Percentiles rank a stretch among this genome's conserved stretches.
phyloP scores from a whole-genome alignment of 2,888 invertebrate species.

The Bimastos eiseni region DNA sequence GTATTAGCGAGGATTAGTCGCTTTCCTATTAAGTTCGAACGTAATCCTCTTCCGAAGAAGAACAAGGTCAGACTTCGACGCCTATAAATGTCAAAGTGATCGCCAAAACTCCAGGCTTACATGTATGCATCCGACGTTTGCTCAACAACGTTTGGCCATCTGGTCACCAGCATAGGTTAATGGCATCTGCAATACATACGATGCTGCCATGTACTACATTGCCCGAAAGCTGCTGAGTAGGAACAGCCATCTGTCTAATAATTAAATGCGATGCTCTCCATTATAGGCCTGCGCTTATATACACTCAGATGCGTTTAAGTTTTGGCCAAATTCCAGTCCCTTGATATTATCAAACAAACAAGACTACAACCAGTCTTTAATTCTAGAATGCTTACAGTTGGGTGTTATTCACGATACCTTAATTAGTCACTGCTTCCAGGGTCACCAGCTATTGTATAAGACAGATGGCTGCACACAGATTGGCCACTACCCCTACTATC shows the following conservation, averaged over 20 bases:
- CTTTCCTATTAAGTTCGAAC: not conserved
- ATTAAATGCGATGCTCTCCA: not conserved
- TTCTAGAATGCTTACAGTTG: no score
- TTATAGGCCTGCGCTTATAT: not conserved
- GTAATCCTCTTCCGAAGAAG: not conserved
- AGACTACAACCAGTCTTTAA: not conserved
- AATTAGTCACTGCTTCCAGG: no score
- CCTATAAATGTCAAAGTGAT: not conserved
- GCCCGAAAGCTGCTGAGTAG: no score
- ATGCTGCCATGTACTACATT: not conserved
- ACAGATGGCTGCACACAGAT: no score
- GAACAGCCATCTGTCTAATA: not conserved
- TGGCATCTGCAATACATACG: no score
- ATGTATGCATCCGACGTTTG: no score
- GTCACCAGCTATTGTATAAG: no score
- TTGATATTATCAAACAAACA: not conserved
- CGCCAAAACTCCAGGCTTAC: no score
- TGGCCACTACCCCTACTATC: no score
- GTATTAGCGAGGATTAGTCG: not conserved
- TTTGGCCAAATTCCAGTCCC: not conserved
- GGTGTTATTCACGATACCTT: no score
- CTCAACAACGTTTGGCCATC: not conserved
- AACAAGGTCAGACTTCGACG: not conserved
- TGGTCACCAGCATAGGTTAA: no score
- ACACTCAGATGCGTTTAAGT: not conserved